These are phyloP conservation scores for Zaprionus taronus DNA, from an alignment of 1,140 invertebrate genomes.

Conservation along the genomic window DNA sequence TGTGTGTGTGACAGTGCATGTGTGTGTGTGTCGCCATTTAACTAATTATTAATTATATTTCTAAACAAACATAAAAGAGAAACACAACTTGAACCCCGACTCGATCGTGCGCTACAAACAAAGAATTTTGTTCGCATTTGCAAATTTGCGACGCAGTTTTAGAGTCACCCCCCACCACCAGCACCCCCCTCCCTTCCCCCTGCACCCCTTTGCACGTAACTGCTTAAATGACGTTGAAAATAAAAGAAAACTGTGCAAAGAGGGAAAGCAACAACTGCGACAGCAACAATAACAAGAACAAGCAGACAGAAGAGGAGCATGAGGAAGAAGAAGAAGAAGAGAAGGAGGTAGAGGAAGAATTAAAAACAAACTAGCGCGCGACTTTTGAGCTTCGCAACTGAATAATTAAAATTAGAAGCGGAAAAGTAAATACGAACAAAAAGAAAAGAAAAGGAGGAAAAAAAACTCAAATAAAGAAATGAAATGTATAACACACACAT, in stretches of 20 bases:
- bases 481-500: conserved; percentile 47
- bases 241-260: conserved; percentile 22
- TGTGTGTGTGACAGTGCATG: conserved; percentile 3
- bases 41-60: conserved; percentile 71
- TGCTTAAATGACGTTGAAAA: conserved; percentile 65
- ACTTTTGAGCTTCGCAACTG: conserved; percentile 80
- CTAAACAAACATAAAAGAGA: conserved; percentile 50
- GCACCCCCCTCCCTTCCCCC: neutral
- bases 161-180: conserved; percentile 11
- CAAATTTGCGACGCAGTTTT: conserved; percentile 74
- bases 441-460: conserved; percentile 45
- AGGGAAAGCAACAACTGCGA: conserved; percentile 50
- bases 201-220: conserved; percentile 14
- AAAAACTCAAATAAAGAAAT: conserved; percentile 69
- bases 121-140: conserved; percentile 50
- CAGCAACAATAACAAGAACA: conserved; percentile 43
- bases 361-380: conserved; percentile 70
- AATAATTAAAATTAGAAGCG: conserved; percentile 83
- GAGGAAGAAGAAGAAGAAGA: conserved; percentile 36
- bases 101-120: conserved; percentile 38
- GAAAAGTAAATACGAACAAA: conserved; percentile 73
- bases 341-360: conserved; percentile 45
- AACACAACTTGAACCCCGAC: conserved; percentile 39
- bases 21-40: conserved; percentile 44
- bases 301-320: conserved; percentile 4